phyloP scores from a whole-genome alignment of 2,888 invertebrate species.

The Diaprepes abbreviatus region DNA sequence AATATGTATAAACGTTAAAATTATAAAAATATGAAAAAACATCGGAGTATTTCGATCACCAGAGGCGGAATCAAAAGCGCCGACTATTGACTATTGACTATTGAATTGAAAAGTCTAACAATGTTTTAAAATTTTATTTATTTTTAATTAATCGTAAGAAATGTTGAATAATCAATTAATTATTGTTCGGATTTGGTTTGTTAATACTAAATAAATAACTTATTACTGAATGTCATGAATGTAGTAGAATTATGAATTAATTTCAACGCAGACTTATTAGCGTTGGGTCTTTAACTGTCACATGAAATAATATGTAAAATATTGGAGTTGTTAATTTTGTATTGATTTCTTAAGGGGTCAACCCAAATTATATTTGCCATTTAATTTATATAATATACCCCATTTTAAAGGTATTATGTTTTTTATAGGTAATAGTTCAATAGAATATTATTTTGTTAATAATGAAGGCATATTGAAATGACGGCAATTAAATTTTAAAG shows the following conservation, averaged over 20 bases:
- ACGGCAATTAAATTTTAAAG: too few species aligned
- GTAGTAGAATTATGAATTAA: not conserved
- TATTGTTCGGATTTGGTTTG: conserved; percentile 6
- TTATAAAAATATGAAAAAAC: conserved; percentile 10
- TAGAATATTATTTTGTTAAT: too few species aligned
- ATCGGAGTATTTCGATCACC: conserved; percentile 13
- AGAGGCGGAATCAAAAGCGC: conserved; percentile 37
- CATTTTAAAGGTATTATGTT: not conserved
- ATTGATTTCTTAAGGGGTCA: not conserved
- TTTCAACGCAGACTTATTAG: not conserved
- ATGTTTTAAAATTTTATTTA: conserved; percentile 26
- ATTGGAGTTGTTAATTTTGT: not conserved
- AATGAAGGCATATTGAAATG: too few species aligned
- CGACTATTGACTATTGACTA: conserved; percentile 25
- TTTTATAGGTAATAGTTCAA: too few species aligned
- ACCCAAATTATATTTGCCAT: not conserved
- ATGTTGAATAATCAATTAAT: conserved; percentile 2
- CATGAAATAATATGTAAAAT: not conserved
- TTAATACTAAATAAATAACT: conserved; percentile 18
- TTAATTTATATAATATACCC: not conserved
- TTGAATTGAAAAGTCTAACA: conserved; percentile 13
- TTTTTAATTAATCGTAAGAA: conserved; percentile 25
- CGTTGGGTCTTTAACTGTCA: not conserved
- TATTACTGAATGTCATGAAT: not conserved
- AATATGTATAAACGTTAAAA: conserved; percentile 28